Conservation (phyloP, 23 tunicate genomes). For the Styela plicata region DNA sequence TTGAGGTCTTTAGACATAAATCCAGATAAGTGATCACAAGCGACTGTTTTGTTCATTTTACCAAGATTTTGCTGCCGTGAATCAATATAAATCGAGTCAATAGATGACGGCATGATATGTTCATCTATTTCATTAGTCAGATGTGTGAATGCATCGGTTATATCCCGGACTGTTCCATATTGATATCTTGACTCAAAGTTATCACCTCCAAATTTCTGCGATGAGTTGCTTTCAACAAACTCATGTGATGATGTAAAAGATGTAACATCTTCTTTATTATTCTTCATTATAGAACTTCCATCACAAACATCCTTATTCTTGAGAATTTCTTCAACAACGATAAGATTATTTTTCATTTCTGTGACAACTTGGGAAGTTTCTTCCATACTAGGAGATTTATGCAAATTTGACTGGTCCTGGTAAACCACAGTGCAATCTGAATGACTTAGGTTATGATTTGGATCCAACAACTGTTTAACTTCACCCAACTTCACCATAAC, state of each 20-base stretch:
- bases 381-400: conserved; percentile 22
- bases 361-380: conserved; percentile 64
- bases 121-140: not conserved
- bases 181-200: not conserved
- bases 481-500: conserved; percentile 58
- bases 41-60: not conserved
- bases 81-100: not conserved
- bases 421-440: not conserved
- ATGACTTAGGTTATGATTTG: not conserved
- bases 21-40: conserved; percentile 2
- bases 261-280: not conserved
- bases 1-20: conserved; percentile 10
- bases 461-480: conserved; percentile 55
- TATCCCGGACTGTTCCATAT: not conserved
- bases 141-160: not conserved
- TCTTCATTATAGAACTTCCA: not conserved
- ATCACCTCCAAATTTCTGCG: not conserved
- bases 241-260: not conserved
- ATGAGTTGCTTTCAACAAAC: not conserved
- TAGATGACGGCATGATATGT: not conserved
- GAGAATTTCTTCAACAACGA: conserved; percentile 50
- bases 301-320: conserved; percentile 9
- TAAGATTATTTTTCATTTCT: conserved; percentile 43
- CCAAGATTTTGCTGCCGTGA: not conserved
- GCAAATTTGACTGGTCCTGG: not conserved